These are phyloP conservation scores for Gallirallus australis DNA, from an alignment of 2,797 vertebrate genomes.

Conservation along the genomic window DNA sequence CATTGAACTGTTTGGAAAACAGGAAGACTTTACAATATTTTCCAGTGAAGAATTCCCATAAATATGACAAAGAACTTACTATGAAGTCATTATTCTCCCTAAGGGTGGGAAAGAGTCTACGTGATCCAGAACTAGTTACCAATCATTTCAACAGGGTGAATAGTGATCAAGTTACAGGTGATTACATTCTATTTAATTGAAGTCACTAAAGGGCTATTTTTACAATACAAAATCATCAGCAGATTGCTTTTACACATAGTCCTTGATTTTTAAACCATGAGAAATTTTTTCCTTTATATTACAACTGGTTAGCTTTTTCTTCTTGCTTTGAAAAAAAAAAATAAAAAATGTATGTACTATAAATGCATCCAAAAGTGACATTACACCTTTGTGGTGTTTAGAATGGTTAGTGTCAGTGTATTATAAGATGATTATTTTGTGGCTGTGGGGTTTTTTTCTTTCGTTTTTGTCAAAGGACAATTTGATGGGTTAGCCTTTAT, in stretches of 20 bases:
- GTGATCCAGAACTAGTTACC: not conserved
- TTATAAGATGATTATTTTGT: conserved; percentile 35
- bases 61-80: not conserved
- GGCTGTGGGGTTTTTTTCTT: not conserved
- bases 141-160: not conserved
- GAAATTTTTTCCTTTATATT: not conserved
- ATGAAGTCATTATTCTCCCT: not conserved
- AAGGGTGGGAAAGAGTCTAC: not conserved
- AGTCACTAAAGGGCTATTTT: not conserved
- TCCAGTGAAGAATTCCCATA: not conserved
- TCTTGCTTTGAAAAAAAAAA: not conserved
- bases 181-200: not conserved
- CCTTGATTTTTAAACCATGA: not conserved
- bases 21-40: not conserved
- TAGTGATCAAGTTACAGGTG: not conserved
- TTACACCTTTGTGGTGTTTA: not conserved
- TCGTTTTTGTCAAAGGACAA: conserved; percentile 53
- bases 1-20: not conserved
- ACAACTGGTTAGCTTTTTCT: not conserved
- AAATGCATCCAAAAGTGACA: not conserved
- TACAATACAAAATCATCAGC: not conserved
- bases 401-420: conserved; percentile 7
- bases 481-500: conserved; percentile 60
- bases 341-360: not conserved
- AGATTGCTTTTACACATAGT: not conserved